Conservation (phyloP, 2,113 vertebrate genomes). For the Mustela nigripes region DNA sequence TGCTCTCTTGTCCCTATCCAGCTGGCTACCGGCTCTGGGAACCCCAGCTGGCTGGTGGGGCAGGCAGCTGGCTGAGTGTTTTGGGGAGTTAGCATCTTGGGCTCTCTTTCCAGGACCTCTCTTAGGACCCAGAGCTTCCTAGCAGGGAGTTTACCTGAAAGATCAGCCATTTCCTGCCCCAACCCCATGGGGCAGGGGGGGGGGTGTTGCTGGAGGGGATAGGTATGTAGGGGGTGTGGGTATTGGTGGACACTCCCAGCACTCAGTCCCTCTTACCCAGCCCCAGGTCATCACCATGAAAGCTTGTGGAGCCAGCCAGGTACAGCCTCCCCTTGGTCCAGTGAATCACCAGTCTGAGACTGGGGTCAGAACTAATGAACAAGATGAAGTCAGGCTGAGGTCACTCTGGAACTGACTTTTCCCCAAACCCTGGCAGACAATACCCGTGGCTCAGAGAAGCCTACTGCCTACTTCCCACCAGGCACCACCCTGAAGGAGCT, state of each 20-base stretch:
- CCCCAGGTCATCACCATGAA: not conserved
- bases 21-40: constrained; percentile 58
- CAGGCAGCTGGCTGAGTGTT: constrained; percentile 56
- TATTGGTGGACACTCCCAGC: not conserved
- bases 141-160: not conserved
- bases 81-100: constrained; percentile 33
- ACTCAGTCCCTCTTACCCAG: not conserved
- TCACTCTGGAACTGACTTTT: not conserved
- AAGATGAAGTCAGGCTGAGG: not conserved
- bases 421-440: not conserved
- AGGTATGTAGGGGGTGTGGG: too few relatives aligned
- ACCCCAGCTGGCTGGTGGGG: constrained; percentile 57
- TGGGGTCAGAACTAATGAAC: not conserved
- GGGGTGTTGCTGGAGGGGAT: rapidly evolving
- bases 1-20: constrained; percentile 75
- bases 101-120: constrained; percentile 39
- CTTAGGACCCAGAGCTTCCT: not conserved
- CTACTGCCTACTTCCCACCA: not conserved
- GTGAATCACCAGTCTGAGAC: not conserved
- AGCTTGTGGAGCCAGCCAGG: not conserved
- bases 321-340: not conserved
- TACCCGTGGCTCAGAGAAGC: not conserved
- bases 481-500: not conserved
- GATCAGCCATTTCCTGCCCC: constrained; percentile 3
- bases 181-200: too few relatives aligned